A percentile compares a stretch with the other conserved stretches of the same genome.
These are phyloP conservation scores for Polylopha cassiicola DNA, from an alignment of 2,888 invertebrate genomes.

Conservation along the genomic window DNA sequence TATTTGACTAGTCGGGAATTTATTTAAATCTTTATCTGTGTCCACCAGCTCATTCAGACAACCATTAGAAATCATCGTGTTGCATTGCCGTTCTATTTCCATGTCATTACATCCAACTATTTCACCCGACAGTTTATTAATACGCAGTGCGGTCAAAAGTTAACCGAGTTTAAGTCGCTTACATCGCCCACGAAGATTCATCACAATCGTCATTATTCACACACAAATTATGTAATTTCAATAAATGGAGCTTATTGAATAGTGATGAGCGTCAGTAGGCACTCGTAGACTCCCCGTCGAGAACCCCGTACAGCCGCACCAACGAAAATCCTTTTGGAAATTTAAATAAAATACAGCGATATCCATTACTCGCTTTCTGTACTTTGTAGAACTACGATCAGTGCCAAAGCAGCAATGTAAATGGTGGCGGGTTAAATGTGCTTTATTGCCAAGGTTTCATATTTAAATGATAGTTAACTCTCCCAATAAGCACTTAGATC, in stretches of 20 bases:
- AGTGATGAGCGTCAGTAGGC: slow-evolving; percentile 76
- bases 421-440: not conserved
- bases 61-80: slow-evolving; percentile 39
- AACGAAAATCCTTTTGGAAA: slow-evolving; percentile 32
- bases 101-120: slow-evolving; percentile 61
- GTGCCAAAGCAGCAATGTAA: slow-evolving; percentile 33
- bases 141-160: slow-evolving; percentile 72
- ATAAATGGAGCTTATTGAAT: slow-evolving; percentile 77
- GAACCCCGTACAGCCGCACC: slow-evolving; percentile 35
- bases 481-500: slow-evolving; percentile 61
- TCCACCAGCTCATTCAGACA: slow-evolving; percentile 42
- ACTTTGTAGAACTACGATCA: slow-evolving; percentile 1
- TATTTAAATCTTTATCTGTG: too few relatives aligned
- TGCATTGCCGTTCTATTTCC: slow-evolving; percentile 54
- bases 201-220: slow-evolving; percentile 78
- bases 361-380: slow-evolving; percentile 30
- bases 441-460: slow-evolving; percentile 5
- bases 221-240: slow-evolving; percentile 78
- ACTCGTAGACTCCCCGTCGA: slow-evolving; percentile 57
- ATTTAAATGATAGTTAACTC: slow-evolving; percentile 36
- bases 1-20: too few relatives aligned
- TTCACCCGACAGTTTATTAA: slow-evolving; percentile 61
- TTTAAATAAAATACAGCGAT: slow-evolving; percentile 19
- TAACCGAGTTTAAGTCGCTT: slow-evolving; percentile 75
- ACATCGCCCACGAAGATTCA: slow-evolving; percentile 77